Evolutionary conservation across 2,888 invertebrate species (phyloP), one percentile per base, ranked within the genome.

Genomic region (Acleris holmiana): DNA sequence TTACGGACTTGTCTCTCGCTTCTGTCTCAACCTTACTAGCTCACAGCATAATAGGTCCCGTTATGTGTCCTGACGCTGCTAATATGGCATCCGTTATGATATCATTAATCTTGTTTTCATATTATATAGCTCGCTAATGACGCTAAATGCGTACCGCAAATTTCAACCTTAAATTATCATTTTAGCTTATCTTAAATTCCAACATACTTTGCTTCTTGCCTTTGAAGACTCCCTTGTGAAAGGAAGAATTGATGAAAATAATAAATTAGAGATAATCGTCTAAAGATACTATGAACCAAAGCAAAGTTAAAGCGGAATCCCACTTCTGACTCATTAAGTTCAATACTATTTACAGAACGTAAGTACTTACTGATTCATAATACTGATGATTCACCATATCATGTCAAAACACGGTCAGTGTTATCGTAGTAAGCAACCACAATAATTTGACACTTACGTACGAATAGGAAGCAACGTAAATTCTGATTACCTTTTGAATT

Each of bases 1-100:
- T 74, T 76, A 78, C 72, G 73, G 74, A 69, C 73, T 71, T 68
- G 75, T 74, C 70, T 76, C 72, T 74, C 62, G 67, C 61, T 29
- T 21, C 17, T 63, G 57, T 63, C 57, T 63, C 44, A 49, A 35
- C 35, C 35, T 23, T 23, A n/a, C 57, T 23, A 50, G 35, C 53
- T 62, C 61, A 51, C n/a, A 49, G 21, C 51, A 61, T 57, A 61
- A 56, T 61, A 57, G 67, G 7, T 13, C 18, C 71, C 69, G 71
- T 68, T 71, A 71, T 70, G 15, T 55, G 63, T 68, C 67, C 73
- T 70, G 70, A 75, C 68, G 73, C 69, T 67, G 70, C 73, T 76
- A 75, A 78, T 74, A 66, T 69, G 61, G 65, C 68, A 69, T 69
- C 73, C 72, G 75, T 75, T 73, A 76, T 76, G 69, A 73, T 72